Percentiles rank a stretch among this genome's conserved stretches.
Evolutionary conservation across 2,113 vertebrate species (phyloP).

Genomic region (Oncorhynchus keta): DNA sequence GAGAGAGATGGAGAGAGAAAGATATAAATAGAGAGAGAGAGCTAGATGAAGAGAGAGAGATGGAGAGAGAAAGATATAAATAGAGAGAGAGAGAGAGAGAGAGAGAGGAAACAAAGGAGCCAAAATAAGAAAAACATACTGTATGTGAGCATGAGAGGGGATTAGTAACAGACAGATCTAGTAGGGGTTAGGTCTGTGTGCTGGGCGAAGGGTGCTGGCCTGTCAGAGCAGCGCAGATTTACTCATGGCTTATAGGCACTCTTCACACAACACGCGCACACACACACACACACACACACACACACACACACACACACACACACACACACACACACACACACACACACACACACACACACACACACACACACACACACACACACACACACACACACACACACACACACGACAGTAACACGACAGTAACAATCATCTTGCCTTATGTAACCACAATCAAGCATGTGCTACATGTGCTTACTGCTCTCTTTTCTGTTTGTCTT

Average conservation of each 20-base stretch:
- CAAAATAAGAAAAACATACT: no score
- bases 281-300: neutral
- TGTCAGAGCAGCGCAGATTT: no score
- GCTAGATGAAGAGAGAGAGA: slow-evolving; percentile 8
- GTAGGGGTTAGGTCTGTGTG: neutral
- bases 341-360: neutral
- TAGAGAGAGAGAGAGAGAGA: no score
- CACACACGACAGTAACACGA: neutral
- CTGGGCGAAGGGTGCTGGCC: no score
- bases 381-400: no score
- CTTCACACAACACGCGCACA: neutral
- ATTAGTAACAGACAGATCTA: neutral
- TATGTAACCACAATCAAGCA: slow-evolving; percentile 47
- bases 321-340: neutral
- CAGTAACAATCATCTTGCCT: slow-evolving; percentile 49
- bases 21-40: neutral
- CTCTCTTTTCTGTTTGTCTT: slow-evolving; percentile 17
- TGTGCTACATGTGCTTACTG: slow-evolving; percentile 35
- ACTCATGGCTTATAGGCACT: neutral
- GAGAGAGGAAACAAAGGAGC: no score
- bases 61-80: neutral
- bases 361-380: no score
- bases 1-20: no score
- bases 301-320: no score
- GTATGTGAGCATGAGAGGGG: neutral